Percentiles rank a stretch among this genome's conserved stretches.
Evolutionary conservation across 1,140 invertebrate species (phyloP).

Genomic region (Brachionus rubens): DNA sequence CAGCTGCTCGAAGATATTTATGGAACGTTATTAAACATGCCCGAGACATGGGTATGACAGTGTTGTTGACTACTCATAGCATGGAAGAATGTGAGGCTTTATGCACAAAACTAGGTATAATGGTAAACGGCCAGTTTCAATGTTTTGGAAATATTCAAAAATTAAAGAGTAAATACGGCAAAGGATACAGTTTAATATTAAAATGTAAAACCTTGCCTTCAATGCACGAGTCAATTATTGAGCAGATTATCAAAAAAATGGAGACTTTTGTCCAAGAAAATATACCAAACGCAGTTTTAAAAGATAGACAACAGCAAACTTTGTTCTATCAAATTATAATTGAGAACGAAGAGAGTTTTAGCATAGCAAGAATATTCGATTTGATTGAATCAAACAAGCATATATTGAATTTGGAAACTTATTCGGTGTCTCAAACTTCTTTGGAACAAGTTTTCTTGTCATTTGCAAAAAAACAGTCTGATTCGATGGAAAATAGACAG

Average conservation of each 20-base stretch:
- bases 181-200: slow-evolving; percentile 62
- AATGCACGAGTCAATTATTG: background rate
- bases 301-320: slow-evolving; percentile 37
- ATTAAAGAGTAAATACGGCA: slow-evolving; percentile 52
- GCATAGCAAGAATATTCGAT: slow-evolving; percentile 23
- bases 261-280: slow-evolving; percentile 27
- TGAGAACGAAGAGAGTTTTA: background rate
- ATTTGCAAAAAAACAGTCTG: slow-evolving; percentile 37
- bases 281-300: slow-evolving; percentile 36
- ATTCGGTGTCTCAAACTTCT: slow-evolving; percentile 36
- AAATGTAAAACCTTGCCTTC: slow-evolving; percentile 47
- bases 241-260: slow-evolving; percentile 2
- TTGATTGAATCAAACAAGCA: slow-evolving; percentile 28
- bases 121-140: slow-evolving; percentile 53
- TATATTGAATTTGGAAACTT: slow-evolving; percentile 31
- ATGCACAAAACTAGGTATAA: slow-evolving; percentile 53
- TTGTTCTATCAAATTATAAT: slow-evolving; percentile 38
- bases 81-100: slow-evolving; percentile 49
- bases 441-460: slow-evolving; percentile 44
- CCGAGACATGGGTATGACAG: slow-evolving; percentile 49
- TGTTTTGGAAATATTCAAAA: slow-evolving; percentile 54
- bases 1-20: slow-evolving; percentile 43
- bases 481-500: background rate
- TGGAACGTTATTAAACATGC: slow-evolving; percentile 40
- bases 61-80: slow-evolving; percentile 55